Percentiles rank a stretch among this genome's conserved stretches.
Evolutionary conservation across 2,888 invertebrate genomes (phyloP).

Genomic region (Limnephilus marmoratus): DNA sequence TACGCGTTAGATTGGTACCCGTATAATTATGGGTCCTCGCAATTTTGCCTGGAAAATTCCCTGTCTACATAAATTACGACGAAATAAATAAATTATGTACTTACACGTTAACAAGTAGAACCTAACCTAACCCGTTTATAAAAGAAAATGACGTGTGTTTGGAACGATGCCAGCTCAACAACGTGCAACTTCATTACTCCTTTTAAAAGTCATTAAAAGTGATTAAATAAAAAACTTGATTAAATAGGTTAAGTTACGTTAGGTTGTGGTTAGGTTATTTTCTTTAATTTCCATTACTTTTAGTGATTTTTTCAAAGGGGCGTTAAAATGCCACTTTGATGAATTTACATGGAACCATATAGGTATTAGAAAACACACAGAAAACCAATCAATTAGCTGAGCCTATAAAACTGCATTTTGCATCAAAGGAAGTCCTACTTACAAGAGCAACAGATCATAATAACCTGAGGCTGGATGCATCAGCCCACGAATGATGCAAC

Average conservation of each 20-base stretch:
- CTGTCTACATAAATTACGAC: not conserved
- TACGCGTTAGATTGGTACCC: not conserved
- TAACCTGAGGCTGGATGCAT: not conserved
- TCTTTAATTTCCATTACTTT: too few species aligned
- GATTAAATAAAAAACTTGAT: too few species aligned
- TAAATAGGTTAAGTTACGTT: too few species aligned
- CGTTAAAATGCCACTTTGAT: too few species aligned
- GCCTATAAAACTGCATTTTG: constrained; percentile 2
- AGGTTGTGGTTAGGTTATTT: too few species aligned
- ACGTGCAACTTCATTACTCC: too few species aligned
- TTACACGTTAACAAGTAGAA: not conserved
- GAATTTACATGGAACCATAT: too few species aligned
- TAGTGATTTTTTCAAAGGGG: too few species aligned
- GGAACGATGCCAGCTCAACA: too few species aligned
- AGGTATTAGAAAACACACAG: too few species aligned
- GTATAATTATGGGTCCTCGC: not conserved
- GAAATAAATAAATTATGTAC: not conserved
- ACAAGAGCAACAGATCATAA: not conserved
- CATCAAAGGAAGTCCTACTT: not conserved
- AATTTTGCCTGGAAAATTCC: not conserved
- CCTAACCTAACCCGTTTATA: not conserved
- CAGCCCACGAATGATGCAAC: constrained; percentile 7
- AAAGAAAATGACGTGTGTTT: not conserved
- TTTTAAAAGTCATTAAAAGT: too few species aligned
- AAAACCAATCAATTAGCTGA: not conserved